Evolutionary conservation across 2,888 invertebrate species (phyloP).

Genomic region (Yponomeuta cagnagella): DNA sequence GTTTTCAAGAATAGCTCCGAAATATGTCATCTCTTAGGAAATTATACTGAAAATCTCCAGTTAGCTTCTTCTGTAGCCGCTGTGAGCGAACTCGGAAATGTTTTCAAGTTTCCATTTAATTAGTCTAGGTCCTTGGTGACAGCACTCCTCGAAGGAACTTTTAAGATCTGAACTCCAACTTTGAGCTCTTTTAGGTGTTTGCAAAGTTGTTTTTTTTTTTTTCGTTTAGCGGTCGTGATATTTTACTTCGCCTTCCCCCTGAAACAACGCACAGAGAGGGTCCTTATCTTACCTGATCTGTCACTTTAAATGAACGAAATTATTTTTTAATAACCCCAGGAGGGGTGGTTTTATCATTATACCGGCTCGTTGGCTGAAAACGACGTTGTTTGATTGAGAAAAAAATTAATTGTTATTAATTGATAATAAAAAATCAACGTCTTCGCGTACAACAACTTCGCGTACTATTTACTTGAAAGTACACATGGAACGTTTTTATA

Average conservation of each 20-base stretch:
- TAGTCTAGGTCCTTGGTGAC: not conserved
- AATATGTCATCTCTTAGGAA: not conserved
- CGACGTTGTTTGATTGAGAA: not conserved
- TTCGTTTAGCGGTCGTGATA: not conserved
- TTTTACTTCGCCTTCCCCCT: not conserved
- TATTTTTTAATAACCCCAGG: not conserved
- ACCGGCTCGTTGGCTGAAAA: slow-evolving; percentile 4
- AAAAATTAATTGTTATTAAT: not conserved
- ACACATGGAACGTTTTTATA: not conserved
- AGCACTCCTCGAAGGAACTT: not conserved
- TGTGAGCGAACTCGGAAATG: not conserved
- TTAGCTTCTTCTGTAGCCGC: not conserved
- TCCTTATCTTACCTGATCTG: not conserved
- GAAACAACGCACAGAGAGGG: not conserved
- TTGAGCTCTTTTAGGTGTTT: not conserved
- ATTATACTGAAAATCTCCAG: not conserved
- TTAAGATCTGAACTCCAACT: slow-evolving; percentile 1
- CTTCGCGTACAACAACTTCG: too few relatives aligned
- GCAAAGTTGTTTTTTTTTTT: not conserved
- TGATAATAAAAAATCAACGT: too few relatives aligned
- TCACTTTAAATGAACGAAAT: not conserved
- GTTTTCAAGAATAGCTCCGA: not conserved
- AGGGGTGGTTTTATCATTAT: not conserved
- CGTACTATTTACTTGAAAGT: too few relatives aligned
- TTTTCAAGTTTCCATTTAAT: slow-evolving; percentile 1